Conservation (phyloP, 2,888 invertebrate species). For the Dynastes grantii region DNA sequence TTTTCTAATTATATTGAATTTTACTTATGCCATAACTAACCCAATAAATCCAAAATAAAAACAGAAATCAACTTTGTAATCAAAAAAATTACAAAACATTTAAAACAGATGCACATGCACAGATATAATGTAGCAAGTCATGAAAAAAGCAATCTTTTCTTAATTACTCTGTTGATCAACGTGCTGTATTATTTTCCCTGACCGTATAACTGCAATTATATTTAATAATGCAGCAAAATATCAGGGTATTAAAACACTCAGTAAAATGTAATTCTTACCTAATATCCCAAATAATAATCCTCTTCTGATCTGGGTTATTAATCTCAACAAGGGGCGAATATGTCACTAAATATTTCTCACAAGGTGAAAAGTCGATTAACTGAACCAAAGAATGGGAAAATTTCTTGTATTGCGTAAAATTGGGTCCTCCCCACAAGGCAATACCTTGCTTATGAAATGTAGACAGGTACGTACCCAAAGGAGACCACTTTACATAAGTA, state of each 20-base stretch:
- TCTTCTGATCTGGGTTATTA: conserved; percentile 79
- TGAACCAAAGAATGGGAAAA: conserved; percentile 93
- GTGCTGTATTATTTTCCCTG: conserved; percentile 51
- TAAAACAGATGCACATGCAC: no score
- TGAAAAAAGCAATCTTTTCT: conserved; percentile 6
- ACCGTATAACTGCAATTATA: conserved; percentile 54
- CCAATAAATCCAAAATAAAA: no score
- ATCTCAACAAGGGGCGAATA: conserved; percentile 88
- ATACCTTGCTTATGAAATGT: conserved; percentile 98
- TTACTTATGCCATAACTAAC: no score
- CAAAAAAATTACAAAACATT: no score
- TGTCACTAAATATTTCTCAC: conserved; percentile 96
- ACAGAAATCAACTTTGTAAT: no score
- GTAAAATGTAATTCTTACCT: conserved; percentile 71
- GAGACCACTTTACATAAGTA: conserved; percentile 97
- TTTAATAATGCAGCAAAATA: conserved; percentile 50
- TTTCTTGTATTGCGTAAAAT: conserved; percentile 92
- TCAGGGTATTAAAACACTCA: conserved; percentile 45
- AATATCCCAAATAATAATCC: conserved; percentile 97
- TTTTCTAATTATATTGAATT: no score
- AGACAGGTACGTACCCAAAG: conserved; percentile 95
- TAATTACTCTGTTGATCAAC: background rate
- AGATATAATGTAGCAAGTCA: conserved; percentile 7
- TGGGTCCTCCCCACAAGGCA: conserved; percentile 97
- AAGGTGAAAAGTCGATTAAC: conserved; percentile 97